Evolutionary conservation across 2,888 invertebrate species (phyloP).

Genomic region (Ganaspis brasiliensis): DNA sequence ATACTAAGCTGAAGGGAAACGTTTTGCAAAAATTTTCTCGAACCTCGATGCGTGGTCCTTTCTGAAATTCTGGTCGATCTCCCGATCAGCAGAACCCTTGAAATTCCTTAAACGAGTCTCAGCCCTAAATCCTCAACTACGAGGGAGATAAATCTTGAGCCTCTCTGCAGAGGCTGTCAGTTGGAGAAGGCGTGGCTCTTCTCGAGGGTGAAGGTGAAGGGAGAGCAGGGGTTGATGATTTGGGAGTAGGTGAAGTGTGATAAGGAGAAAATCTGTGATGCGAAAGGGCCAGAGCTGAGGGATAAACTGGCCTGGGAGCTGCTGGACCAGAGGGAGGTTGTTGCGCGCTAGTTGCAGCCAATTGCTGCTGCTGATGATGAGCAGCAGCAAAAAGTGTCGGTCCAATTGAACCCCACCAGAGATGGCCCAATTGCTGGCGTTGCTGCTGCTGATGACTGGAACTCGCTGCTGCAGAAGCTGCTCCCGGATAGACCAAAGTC

Average conservation of each 20-base stretch:
- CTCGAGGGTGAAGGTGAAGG: slow-evolving; percentile 76
- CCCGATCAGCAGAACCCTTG: slow-evolving; percentile 19
- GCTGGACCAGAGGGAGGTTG: slow-evolving; percentile 72
- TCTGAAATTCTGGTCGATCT: slow-evolving; percentile 2
- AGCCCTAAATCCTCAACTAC: slow-evolving; percentile 69
- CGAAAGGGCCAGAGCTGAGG: slow-evolving; percentile 75
- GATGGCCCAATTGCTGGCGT: slow-evolving; percentile 72
- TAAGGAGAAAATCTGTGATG: slow-evolving; percentile 81
- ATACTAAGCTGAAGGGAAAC: too few relatives aligned
- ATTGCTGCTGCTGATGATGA: slow-evolving; percentile 82
- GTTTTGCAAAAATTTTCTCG: too few relatives aligned
- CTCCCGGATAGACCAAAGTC: slow-evolving; percentile 80
- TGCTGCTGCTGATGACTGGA: slow-evolving; percentile 73
- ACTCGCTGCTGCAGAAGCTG: slow-evolving; percentile 69
- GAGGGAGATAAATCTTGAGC: slow-evolving; percentile 78
- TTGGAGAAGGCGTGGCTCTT: slow-evolving; percentile 77
- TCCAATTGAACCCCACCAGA: slow-evolving; percentile 78
- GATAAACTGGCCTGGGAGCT: slow-evolving; percentile 77
- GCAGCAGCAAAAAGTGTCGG: slow-evolving; percentile 81
- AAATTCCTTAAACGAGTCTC: slow-evolving; percentile 26
- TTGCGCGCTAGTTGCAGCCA: slow-evolving; percentile 81
- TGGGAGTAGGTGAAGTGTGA: slow-evolving; percentile 72
- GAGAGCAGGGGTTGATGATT: slow-evolving; percentile 70
- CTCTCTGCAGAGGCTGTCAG: slow-evolving; percentile 78
- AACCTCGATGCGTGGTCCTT: background rate